Percentiles rank a stretch among this genome's conserved stretches.
phyloP scores from a whole-genome alignment of 2,888 invertebrate genomes.

The Ormyrus rosae region DNA sequence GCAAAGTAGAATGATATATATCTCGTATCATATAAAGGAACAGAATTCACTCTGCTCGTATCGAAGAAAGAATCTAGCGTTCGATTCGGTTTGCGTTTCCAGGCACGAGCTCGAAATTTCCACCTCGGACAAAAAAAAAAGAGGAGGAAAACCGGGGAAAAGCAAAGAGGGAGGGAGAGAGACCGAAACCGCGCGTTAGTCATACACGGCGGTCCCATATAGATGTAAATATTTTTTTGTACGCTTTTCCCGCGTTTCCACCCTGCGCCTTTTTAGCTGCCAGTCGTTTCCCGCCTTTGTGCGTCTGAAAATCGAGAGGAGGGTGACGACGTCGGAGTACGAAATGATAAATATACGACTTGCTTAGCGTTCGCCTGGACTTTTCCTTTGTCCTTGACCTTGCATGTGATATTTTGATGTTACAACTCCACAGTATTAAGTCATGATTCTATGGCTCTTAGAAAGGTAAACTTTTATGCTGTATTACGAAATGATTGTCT shows the following conservation, averaged over 20 bases:
- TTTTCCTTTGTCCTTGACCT: too few species aligned
- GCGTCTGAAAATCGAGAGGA: too few species aligned
- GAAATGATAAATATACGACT: too few species aligned
- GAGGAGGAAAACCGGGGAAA: not conserved
- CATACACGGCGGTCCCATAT: not conserved
- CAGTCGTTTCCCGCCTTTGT: too few species aligned
- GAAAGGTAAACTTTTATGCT: too few species aligned
- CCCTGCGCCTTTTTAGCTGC: not conserved
- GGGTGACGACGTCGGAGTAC: too few species aligned
- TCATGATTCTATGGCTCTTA: too few species aligned
- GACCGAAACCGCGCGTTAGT: not conserved
- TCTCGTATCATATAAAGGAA: not conserved
- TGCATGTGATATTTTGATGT: too few species aligned
- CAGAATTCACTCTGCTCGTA: not conserved
- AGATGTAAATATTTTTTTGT: conserved; percentile 17
- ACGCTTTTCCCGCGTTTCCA: not conserved
- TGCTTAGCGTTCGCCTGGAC: too few species aligned
- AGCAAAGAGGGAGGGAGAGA: not conserved
- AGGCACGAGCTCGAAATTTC: not conserved
- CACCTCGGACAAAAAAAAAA: not conserved
- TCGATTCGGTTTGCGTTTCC: not conserved
- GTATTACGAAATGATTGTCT: too few species aligned
- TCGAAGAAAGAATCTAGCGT: not conserved
- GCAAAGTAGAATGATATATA: conserved; percentile 2
- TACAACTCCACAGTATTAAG: too few species aligned